Conservation (phyloP, 2,797 vertebrate genomes). For the Lindbergichthys nudifrons region DNA sequence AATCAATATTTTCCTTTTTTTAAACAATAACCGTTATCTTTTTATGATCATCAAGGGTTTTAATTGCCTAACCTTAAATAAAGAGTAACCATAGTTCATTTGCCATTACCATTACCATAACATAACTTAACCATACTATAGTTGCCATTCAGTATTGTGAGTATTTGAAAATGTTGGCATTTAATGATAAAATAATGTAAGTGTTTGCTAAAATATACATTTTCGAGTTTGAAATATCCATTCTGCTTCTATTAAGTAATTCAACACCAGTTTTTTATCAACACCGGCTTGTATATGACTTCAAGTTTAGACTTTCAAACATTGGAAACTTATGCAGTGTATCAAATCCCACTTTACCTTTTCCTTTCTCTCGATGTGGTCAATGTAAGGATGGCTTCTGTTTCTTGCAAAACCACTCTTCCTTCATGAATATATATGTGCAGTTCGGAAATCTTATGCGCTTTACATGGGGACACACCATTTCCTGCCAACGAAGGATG, state of each 20-base stretch:
- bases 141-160: no score
- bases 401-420: conserved; percentile 13
- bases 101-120: neutral
- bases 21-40: neutral
- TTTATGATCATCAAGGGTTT: neutral
- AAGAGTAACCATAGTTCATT: neutral
- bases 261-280: neutral
- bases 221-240: no score
- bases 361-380: conserved; percentile 23
- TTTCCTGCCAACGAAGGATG: conserved; percentile 60
- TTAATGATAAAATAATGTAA: no score
- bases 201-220: no score
- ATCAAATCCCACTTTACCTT: neutral
- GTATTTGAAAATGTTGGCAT: neutral
- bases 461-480: conserved; percentile 65
- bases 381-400: conserved; percentile 17
- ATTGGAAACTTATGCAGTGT: neutral
- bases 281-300: neutral
- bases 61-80: neutral
- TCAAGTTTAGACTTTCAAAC: conserved; percentile 26
- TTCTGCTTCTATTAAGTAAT: neutral
- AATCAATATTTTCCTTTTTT: neutral
- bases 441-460: conserved; percentile 37
- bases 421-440: conserved; percentile 35
- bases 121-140: no score